Conservation (phyloP, 2,888 invertebrate genomes). For the Halictus quadricinctus region DNA sequence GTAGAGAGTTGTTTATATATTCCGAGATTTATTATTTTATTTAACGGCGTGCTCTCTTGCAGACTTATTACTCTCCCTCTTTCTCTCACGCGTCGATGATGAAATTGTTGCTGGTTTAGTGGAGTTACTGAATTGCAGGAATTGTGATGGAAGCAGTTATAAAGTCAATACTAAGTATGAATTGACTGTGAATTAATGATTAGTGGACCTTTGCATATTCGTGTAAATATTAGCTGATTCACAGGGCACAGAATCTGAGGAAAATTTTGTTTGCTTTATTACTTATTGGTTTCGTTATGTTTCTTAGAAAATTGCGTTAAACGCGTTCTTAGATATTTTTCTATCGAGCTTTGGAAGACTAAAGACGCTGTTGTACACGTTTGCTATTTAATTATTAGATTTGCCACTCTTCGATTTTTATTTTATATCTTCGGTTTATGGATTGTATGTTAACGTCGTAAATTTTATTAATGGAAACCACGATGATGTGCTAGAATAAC, state of each 20-base stretch:
- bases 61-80: not conserved
- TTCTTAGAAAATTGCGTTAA: no score
- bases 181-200: not conserved
- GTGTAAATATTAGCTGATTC: not conserved
- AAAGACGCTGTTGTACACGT: no score
- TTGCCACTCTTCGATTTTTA: not conserved
- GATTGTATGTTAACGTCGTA: not conserved
- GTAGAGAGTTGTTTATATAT: not conserved
- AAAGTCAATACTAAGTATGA: not conserved
- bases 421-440: not conserved
- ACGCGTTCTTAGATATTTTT: no score
- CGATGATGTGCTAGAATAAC: not conserved
- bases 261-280: not conserved
- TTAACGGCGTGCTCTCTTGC: not conserved
- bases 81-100: not conserved
- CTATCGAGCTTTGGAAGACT: no score
- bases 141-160: not conserved
- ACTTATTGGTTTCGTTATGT: no score
- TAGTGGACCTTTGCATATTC: not conserved
- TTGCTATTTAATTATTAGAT: no score
- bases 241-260: not conserved
- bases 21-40: slow-evolving; percentile 1
- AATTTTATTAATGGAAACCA: not conserved
- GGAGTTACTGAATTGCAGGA: not conserved
- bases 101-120: not conserved